Evolutionary conservation across 2,113 vertebrate genomes (phyloP).

Genomic region (Cavia aperea): DNA sequence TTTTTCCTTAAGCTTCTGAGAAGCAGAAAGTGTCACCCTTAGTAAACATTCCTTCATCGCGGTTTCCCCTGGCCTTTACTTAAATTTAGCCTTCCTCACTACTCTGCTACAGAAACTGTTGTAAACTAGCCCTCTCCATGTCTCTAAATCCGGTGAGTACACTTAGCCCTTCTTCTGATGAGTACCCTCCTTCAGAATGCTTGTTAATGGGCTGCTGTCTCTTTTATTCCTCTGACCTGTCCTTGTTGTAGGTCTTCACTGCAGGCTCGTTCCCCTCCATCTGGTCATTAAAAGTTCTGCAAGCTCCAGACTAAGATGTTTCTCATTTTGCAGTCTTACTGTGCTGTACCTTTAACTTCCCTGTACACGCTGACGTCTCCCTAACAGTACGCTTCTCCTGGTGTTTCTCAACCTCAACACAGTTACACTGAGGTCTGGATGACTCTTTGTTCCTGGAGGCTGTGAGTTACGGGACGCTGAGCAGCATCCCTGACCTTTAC

Average conservation of each 20-base stretch:
- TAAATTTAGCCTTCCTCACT: constrained; percentile 1
- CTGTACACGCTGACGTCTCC: background rate
- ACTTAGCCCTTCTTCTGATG: background rate
- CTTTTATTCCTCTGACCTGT: constrained; percentile 40
- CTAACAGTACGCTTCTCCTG: background rate
- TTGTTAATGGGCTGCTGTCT: background rate
- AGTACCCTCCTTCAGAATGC: background rate
- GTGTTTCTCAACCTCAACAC: background rate
- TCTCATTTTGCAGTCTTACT: background rate
- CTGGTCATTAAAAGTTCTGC: constrained; percentile 23
- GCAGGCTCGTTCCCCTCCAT: constrained; percentile 8
- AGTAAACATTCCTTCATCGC: background rate
- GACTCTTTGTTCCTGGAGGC: background rate
- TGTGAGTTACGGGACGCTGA: background rate
- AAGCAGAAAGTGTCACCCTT: background rate
- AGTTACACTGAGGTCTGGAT: background rate
- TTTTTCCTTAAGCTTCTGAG: background rate
- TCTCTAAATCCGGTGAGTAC: background rate
- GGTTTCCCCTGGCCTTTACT: background rate
- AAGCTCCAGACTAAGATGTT: background rate
- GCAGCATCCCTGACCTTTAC: background rate
- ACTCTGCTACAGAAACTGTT: background rate
- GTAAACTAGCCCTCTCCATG: background rate
- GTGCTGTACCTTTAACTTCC: background rate
- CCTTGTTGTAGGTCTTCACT: constrained; percentile 25